Evolutionary conservation across 2,113 vertebrate genomes (phyloP).

Genomic region (Cyanoramphus novaezelandiae): DNA sequence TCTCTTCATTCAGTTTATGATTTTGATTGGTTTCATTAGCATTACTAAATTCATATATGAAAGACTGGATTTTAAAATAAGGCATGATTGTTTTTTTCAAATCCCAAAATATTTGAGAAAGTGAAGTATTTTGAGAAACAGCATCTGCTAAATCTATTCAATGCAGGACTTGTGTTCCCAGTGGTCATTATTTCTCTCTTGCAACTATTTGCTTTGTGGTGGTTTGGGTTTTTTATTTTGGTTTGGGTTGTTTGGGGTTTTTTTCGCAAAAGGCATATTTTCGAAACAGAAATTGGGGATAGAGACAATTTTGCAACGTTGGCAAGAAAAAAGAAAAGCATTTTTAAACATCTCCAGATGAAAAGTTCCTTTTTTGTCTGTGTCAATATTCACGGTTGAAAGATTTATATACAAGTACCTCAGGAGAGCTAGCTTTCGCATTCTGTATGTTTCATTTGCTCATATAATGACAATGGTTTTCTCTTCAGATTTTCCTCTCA

Average conservation of each 20-base stretch:
- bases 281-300: background rate
- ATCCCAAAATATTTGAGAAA: background rate
- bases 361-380: background rate
- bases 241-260: too few relatives aligned
- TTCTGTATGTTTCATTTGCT: constrained; percentile 6
- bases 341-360: background rate
- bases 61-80: background rate
- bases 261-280: background rate
- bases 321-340: background rate
- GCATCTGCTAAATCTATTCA: background rate
- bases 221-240: background rate
- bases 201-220: background rate
- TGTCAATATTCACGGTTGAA: background rate
- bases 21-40: background rate
- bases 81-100: background rate
- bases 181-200: background rate
- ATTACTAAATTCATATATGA: background rate
- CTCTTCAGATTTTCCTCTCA: background rate
- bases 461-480: background rate
- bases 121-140: background rate
- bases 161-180: background rate
- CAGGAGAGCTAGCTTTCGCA: background rate
- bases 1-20: background rate
- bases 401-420: background rate
- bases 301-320: background rate